A percentile compares a stretch with the other conserved stretches of the same genome.
phyloP scores from a whole-genome alignment of 2,888 invertebrate genomes.

The Ichneumon xanthorius region DNA sequence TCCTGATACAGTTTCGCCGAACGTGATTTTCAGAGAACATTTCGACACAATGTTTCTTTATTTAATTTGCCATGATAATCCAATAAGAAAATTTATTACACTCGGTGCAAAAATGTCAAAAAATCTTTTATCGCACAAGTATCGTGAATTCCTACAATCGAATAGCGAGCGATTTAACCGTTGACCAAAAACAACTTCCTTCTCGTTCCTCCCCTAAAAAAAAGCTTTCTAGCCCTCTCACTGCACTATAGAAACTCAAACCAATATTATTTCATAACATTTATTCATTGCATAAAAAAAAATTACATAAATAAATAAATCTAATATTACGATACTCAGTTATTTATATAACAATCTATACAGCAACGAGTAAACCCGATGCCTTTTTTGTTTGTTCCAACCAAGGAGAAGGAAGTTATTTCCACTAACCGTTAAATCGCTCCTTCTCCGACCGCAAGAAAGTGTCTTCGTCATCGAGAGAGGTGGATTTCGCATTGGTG shows the following conservation, averaged over 20 bases:
- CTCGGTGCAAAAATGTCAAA: too few relatives aligned
- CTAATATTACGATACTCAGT: neutral
- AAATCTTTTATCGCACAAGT: too few relatives aligned
- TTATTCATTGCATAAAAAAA: neutral
- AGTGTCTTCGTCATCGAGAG: neutral
- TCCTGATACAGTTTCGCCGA: too few relatives aligned
- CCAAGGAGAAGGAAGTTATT: conserved; percentile 1
- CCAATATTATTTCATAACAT: too few relatives aligned
- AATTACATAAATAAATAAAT: neutral
- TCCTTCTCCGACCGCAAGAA: neutral
- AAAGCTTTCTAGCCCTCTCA: neutral
- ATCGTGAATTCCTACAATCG: too few relatives aligned
- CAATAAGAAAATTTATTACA: too few relatives aligned
- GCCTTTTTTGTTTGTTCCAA: neutral
- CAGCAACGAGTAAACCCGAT: neutral
- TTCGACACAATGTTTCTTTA: too few relatives aligned
- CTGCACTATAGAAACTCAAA: too few relatives aligned
- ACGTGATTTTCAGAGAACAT: too few relatives aligned
- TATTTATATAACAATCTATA: neutral
- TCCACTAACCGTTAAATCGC: neutral
- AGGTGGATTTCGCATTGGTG: neutral
- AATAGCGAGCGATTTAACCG: too few relatives aligned
- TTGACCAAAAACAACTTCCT: neutral
- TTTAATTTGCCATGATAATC: too few relatives aligned
- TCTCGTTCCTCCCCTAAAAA: neutral